These are phyloP conservation scores for Eleginops maclovinus DNA, from an alignment of 2,113 vertebrate genomes.

Conservation along the genomic window DNA sequence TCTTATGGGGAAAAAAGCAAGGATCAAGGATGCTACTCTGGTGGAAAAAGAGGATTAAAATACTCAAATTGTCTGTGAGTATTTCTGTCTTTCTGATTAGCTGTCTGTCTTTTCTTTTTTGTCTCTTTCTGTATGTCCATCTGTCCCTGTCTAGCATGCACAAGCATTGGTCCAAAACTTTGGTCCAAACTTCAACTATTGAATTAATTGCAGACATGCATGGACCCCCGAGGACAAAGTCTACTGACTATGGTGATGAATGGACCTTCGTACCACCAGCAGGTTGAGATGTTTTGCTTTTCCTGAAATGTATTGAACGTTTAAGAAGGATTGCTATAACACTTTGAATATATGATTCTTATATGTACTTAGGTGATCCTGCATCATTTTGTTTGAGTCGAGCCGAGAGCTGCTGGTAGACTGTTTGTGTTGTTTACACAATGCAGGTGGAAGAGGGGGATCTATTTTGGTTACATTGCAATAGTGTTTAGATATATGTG, in stretches of 20 bases:
- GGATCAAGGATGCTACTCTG: slow-evolving; percentile 40
- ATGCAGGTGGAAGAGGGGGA: slow-evolving; percentile 3
- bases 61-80: slow-evolving; percentile 22
- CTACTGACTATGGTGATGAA: neutral
- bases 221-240: neutral
- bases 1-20: slow-evolving; percentile 43
- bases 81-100: neutral
- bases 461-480: neutral
- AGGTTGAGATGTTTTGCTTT: slow-evolving; percentile 5
- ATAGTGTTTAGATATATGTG: neutral
- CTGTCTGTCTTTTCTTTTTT: slow-evolving; percentile 7
- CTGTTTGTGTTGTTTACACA: neutral
- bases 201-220: neutral
- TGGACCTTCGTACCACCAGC: neutral
- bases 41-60: slow-evolving; percentile 34
- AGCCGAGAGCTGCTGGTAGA: neutral
- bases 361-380: neutral
- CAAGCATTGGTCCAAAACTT: neutral
- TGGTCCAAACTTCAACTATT: neutral
- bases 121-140: slow-evolving; percentile 3
- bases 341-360: neutral
- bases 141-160: neutral
- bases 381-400: neutral
- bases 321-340: neutral
- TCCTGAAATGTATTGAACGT: neutral